Percentiles rank a stretch among this genome's conserved stretches.
phyloP scores from a whole-genome alignment of 92 coral and sea anemone genomes.

The Diadumene lineata region DNA sequence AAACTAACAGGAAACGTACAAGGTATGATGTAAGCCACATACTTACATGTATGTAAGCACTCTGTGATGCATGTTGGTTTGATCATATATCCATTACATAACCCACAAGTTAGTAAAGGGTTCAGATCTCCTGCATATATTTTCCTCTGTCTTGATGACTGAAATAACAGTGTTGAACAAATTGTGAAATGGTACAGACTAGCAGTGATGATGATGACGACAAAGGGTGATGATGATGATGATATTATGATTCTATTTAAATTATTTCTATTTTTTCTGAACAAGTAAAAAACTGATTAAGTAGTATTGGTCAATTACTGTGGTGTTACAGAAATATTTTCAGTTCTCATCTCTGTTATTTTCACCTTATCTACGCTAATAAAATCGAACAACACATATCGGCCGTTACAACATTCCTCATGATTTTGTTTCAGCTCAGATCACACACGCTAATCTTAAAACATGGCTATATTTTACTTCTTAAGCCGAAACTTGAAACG shows the following conservation, averaged over 20 bases:
- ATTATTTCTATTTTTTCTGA: too few relatives aligned
- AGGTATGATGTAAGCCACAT: too few relatives aligned
- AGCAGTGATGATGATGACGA: not conserved
- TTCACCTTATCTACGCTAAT: too few relatives aligned
- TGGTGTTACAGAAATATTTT: too few relatives aligned
- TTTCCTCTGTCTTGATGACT: conserved; percentile 92
- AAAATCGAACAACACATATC: not conserved
- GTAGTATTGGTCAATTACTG: too few relatives aligned
- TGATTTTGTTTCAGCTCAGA: not conserved
- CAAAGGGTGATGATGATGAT: not conserved
- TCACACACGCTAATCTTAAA: not conserved
- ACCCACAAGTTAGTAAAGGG: conserved; percentile 81
- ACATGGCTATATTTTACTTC: not conserved
- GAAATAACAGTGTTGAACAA: conserved; percentile 33
- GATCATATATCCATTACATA: conserved; percentile 94
- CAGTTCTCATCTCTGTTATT: too few relatives aligned
- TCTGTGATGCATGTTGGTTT: conserved; percentile 97
- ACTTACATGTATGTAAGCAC: conserved; percentile 99
- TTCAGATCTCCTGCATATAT: conserved; percentile 88
- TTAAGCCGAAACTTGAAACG: not conserved
- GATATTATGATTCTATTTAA: not conserved
- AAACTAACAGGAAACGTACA: too few relatives aligned
- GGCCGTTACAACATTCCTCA: not conserved
- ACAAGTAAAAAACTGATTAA: too few relatives aligned
- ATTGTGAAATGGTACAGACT: not conserved